Conservation (phyloP, 1,140 invertebrate species). For the Drosophila suzukii region DNA sequence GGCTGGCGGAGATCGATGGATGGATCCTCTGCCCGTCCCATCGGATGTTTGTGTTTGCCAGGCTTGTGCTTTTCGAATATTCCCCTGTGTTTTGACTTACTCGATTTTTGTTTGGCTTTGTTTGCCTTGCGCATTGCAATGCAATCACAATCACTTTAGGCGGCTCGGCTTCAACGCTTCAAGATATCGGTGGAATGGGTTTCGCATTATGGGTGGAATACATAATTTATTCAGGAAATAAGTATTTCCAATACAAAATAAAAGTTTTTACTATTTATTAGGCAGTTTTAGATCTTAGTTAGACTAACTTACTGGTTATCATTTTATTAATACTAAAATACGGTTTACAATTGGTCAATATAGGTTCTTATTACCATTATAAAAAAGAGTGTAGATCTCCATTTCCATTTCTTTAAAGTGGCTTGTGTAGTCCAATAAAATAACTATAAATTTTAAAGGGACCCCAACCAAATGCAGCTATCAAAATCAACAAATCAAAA, state of each 20-base stretch:
- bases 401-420: not conserved
- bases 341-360: too few species aligned
- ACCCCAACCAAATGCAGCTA: constrained; percentile 34
- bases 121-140: constrained; percentile 67
- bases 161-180: constrained; percentile 45
- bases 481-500: constrained; percentile 70
- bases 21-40: constrained; percentile 27
- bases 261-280: too few species aligned
- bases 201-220: not conserved
- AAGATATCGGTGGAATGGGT: constrained; percentile 4
- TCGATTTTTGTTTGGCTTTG: constrained; percentile 39
- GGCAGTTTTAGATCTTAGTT: too few species aligned
- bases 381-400: not conserved
- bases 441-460: constrained; percentile 18
- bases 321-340: too few species aligned
- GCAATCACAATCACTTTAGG: constrained; percentile 75
- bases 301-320: too few species aligned
- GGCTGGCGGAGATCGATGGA: constrained; percentile 2
- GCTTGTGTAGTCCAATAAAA: not conserved
- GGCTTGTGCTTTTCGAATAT: constrained; percentile 63
- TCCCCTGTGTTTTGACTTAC: constrained; percentile 4
- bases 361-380: too few species aligned
- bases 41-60: constrained; percentile 77
- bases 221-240: too few species aligned
- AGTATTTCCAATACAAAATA: too few species aligned